Conservation (phyloP, 1,140 invertebrate genomes). For the Lutraria rhynchaena region DNA sequence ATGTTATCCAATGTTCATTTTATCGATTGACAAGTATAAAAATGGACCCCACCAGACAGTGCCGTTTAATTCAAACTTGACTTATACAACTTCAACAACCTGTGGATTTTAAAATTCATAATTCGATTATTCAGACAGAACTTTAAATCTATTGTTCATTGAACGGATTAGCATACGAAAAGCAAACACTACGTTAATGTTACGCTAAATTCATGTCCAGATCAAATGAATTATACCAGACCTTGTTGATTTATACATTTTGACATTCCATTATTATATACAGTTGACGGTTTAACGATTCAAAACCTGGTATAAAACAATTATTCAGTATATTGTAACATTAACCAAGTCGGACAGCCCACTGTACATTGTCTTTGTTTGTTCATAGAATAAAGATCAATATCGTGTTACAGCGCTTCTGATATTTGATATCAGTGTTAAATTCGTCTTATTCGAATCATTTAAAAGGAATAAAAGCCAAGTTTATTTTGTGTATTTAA, state of each 20-base stretch:
- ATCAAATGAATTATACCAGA: neutral
- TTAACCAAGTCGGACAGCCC: too few species aligned
- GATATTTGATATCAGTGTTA: conserved; percentile 3
- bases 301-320: conserved; percentile 20
- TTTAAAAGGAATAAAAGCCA: too few species aligned
- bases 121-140: conserved; percentile 17
- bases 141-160: neutral
- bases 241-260: neutral
- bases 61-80: too few species aligned
- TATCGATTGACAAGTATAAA: too few species aligned
- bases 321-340: neutral
- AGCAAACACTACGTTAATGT: conserved; percentile 2
- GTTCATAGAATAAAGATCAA: neutral
- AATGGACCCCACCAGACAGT: neutral
- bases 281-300: conserved; percentile 26
- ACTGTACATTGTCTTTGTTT: conserved; percentile 26
- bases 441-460: too few species aligned
- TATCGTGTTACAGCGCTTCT: conserved; percentile 9
- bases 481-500: too few species aligned
- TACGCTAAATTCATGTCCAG: conserved; percentile 1
- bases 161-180: conserved; percentile 1
- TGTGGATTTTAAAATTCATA: conserved; percentile 19
- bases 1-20: too few species aligned
- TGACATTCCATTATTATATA: conserved; percentile 16
- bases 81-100: neutral